Percentiles rank a stretch among this genome's conserved stretches.
phyloP scores from a whole-genome alignment of 2,113 vertebrate genomes.

The Aegotheles bennettii region DNA sequence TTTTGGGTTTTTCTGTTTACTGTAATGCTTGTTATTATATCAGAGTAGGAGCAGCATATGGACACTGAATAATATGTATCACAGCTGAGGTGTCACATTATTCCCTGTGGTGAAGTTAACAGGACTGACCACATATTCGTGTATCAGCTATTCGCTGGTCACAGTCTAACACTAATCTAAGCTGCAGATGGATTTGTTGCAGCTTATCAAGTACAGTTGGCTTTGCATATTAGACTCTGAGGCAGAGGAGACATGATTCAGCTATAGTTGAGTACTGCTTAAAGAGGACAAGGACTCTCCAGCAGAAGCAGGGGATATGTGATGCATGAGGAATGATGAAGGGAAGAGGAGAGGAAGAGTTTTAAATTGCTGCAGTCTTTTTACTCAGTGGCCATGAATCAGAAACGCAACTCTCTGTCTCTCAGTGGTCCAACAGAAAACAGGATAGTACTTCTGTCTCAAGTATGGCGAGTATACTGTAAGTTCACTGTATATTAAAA shows the following conservation, averaged over 20 bases:
- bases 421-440: not conserved
- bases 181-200: not conserved
- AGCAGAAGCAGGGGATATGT: not conserved
- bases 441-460: not conserved
- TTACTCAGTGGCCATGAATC: not conserved
- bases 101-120: not conserved
- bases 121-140: rapidly evolving
- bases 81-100: not conserved
- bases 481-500: not conserved
- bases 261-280: not conserved
- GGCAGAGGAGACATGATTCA: not conserved
- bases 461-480: not conserved
- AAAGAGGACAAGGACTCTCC: not conserved
- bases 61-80: not conserved
- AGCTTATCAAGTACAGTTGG: not conserved
- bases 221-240: not conserved
- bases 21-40: not conserved
- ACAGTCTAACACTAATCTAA: not conserved
- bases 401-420: not conserved
- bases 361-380: not conserved
- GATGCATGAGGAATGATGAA: not conserved
- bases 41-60: not conserved
- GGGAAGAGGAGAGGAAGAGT: not conserved
- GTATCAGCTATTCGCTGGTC: not conserved
- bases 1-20: not conserved